A percentile compares a stretch with the other conserved stretches of the same genome.
Evolutionary conservation across 2,888 invertebrate genomes (phyloP).

Genomic region (Microplitis manilae): DNA sequence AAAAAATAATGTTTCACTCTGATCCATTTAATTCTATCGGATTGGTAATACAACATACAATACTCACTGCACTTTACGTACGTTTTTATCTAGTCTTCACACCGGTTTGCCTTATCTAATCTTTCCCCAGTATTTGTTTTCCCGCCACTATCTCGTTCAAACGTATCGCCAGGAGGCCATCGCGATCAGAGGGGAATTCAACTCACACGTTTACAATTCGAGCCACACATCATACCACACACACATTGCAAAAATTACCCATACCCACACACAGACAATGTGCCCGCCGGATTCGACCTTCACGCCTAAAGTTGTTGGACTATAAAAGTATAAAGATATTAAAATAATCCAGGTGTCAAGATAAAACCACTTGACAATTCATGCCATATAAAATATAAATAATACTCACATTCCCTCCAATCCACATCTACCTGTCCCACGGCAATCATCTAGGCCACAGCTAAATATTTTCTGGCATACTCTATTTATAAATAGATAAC

Average conservation of each 20-base stretch:
- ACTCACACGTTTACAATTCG: background rate
- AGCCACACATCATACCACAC: background rate
- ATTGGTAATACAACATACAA: background rate
- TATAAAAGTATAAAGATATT: conserved; percentile 7
- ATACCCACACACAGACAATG: background rate
- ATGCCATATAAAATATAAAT: background rate
- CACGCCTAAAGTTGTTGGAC: background rate
- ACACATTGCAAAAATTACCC: conserved; percentile 1
- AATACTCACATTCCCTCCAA: background rate
- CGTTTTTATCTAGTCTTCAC: conserved; percentile 37
- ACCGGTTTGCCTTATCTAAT: conserved; percentile 52
- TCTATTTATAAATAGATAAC: background rate
- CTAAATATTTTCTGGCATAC: background rate
- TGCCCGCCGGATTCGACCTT: background rate
- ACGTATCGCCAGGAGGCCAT: conserved; percentile 39
- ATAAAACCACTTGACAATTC: background rate
- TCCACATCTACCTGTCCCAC: background rate
- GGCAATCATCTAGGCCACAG: background rate
- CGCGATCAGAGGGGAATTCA: conserved; percentile 13
- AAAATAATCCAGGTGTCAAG: conserved; percentile 11
- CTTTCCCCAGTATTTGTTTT: conserved; percentile 48
- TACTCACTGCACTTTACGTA: conserved; percentile 20
- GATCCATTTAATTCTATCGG: conserved; percentile 6
- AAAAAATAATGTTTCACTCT: background rate
- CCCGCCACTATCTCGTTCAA: conserved; percentile 37